A percentile compares a stretch with the other conserved stretches of the same genome.
phyloP scores from a whole-genome alignment of 2,113 vertebrate genomes.

The Ophthalmolycus amberensis region DNA sequence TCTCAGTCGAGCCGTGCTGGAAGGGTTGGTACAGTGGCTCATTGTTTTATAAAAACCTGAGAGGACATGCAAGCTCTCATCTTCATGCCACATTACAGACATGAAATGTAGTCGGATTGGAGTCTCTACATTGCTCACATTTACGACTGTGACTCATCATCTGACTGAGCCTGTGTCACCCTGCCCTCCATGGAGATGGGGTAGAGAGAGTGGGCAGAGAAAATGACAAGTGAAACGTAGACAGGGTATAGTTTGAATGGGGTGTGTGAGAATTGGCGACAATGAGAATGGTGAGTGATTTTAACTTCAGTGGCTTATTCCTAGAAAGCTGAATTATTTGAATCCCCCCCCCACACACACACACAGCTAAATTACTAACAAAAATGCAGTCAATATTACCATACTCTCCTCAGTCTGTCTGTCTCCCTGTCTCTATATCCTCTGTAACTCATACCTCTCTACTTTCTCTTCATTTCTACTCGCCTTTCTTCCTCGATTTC shows the following conservation, averaged over 20 bases:
- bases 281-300: slow-evolving; percentile 40
- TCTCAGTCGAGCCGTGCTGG: not conserved
- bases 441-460: slow-evolving; percentile 33
- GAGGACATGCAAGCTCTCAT: slow-evolving; percentile 6
- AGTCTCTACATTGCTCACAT: slow-evolving; percentile 23
- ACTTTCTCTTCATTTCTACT: slow-evolving; percentile 38
- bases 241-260: slow-evolving; percentile 12
- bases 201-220: not conserved
- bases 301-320: slow-evolving; percentile 49
- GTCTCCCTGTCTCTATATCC: slow-evolving; percentile 27
- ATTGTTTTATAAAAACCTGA: slow-evolving; percentile 17
- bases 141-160: slow-evolving; percentile 27
- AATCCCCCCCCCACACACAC: not conserved
- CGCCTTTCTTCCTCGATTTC: slow-evolving; percentile 36
- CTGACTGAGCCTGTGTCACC: slow-evolving; percentile 26
- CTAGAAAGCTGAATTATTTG: slow-evolving; percentile 41
- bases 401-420: slow-evolving; percentile 27
- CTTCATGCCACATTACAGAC: not conserved
- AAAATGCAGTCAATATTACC: slow-evolving; percentile 55
- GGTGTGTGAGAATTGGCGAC: slow-evolving; percentile 28
- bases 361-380: slow-evolving; percentile 43
- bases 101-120: slow-evolving; percentile 10
- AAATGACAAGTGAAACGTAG: slow-evolving; percentile 18
- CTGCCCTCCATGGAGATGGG: slow-evolving; percentile 6
- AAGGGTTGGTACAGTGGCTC: not conserved